These are phyloP conservation scores for Myotis yumanensis DNA, from an alignment of 2,113 vertebrate genomes.

Conservation along the genomic window DNA sequence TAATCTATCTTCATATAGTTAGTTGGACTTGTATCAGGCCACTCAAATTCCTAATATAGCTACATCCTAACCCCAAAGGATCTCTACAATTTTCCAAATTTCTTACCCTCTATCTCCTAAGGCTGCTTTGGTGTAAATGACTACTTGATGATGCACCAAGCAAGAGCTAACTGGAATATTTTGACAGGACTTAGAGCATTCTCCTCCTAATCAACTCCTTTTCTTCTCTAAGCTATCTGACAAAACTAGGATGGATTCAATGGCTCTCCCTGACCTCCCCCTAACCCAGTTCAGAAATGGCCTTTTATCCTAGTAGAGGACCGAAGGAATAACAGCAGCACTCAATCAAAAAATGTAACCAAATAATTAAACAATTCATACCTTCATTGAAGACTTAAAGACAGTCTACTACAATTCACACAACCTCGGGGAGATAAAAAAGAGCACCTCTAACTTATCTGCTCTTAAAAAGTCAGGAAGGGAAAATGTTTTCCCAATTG, in stretches of 20 bases:
- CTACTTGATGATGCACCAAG: background rate
- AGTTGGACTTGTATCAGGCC: background rate
- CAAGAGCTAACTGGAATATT: background rate
- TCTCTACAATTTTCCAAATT: background rate
- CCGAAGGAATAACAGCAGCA: slow-evolving; percentile 13
- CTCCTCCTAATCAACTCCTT: background rate
- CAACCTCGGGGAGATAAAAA: background rate
- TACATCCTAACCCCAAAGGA: background rate
- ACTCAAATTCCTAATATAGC: slow-evolving; percentile 34
- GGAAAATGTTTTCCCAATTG: slow-evolving; percentile 14
- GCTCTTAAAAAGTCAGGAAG: background rate
- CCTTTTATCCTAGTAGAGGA: background rate
- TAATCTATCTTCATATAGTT: background rate
- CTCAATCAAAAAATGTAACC: background rate
- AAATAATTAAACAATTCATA: background rate
- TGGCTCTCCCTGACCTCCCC: background rate
- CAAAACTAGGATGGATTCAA: background rate
- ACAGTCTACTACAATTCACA: background rate
- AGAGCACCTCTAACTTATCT: background rate
- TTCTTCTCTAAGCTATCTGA: background rate
- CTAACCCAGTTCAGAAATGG: slow-evolving; percentile 25
- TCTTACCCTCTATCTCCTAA: background rate
- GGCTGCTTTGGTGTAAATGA: background rate
- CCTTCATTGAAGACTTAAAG: background rate
- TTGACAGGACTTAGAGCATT: background rate